These are phyloP conservation scores for Haemorhous mexicanus DNA, from an alignment of 2,113 vertebrate genomes.

Conservation along the genomic window DNA sequence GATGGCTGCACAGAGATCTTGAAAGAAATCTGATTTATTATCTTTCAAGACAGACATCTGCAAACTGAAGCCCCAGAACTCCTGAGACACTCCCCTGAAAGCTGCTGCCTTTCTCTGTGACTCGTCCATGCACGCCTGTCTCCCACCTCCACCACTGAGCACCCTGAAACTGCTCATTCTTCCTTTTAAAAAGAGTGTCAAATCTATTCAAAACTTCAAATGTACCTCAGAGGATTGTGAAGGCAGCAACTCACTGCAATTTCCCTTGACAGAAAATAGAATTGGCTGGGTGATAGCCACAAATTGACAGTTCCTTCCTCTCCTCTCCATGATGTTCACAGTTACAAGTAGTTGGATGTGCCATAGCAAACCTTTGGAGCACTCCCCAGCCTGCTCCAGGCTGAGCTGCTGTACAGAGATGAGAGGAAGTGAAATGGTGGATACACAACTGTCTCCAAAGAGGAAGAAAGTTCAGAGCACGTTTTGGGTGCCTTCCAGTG, in stretches of 20 bases:
- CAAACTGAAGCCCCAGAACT: background rate
- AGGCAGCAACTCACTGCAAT: constrained; percentile 23
- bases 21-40: background rate
- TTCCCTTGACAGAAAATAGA: constrained; percentile 46
- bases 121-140: background rate
- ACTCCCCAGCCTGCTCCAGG: background rate
- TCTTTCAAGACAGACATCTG: background rate
- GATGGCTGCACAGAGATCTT: background rate
- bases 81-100: background rate
- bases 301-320: constrained; percentile 79
- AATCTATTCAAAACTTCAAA: constrained; percentile 47
- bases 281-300: constrained; percentile 59
- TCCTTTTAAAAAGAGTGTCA: background rate
- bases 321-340: constrained; percentile 71
- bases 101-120: background rate
- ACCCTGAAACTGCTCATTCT: background rate
- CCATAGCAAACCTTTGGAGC: constrained; percentile 5
- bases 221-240: background rate
- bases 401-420: background rate
- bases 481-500: background rate
- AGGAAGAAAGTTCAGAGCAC: background rate
- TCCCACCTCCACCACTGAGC: background rate
- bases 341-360: constrained; percentile 50
- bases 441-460: background rate
- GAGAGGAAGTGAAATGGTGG: background rate